Base-by-base conservation (phyloP, 1,140 invertebrate genomes). In the Caenorhabditis brenneri region DNA sequence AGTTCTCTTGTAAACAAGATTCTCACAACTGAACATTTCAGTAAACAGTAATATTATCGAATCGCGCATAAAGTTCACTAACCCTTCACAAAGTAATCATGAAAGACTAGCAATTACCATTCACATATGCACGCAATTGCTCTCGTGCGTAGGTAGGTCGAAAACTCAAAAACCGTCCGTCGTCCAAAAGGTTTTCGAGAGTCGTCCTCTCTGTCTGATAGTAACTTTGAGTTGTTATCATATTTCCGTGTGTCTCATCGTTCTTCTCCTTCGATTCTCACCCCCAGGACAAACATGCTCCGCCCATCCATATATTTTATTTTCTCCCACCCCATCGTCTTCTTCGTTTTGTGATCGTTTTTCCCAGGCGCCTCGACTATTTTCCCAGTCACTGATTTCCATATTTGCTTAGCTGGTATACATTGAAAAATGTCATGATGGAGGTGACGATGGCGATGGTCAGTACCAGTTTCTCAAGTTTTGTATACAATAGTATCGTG, bases 361-460 rank as follows among this genome's bases (percentile, higher is more conserved):
- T 74, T 36, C 36, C 65, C n/a, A 19, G 42, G 19, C 36, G 36
- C 65, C 10, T 42, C 22, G 39, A 42, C 12, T 42, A 42, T 42
- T 42, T 42, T 42, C 39, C 39, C 39, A 42, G 39, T 42, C 39
- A 42, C 39, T 74, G 65, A 74, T 74, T 74, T 74, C 65, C 65
- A 74, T 74, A 74, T 74, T 39, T 74, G 65, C 46, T 74, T 74
- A 74, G 65, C 65, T 74, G 65, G 33, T 74, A 74, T 74, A 74
- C 65, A 74, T 74, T 74, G 36, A 74, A 74, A 74, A 42, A 74
- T 74, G 33, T 74, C 65, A 74, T 46, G 65, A 74, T 22, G 33
- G 58, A 27, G 29, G 22, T 10, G n/a, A n/a, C n/a, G n/a, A n/a
- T n/a, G 36, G 65, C 29, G 19, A 42, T 46, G 65, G 65, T 74